A percentile compares a stretch with the other conserved stretches of the same genome.
Conservation (phyloP, 2,113 vertebrate species). For the Psettodes erumei region DNA sequence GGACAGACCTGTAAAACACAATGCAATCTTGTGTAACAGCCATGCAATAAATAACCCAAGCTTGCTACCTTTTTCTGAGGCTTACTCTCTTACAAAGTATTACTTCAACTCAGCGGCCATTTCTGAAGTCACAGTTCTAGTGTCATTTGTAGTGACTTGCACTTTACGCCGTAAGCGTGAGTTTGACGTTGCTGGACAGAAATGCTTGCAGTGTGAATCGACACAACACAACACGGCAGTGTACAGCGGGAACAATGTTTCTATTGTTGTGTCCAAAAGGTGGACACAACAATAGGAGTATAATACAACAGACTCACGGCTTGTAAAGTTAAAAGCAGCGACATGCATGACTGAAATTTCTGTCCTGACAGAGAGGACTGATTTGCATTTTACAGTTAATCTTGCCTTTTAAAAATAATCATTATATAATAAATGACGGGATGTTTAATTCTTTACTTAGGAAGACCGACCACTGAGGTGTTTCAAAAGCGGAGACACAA, state of each 20-base stretch:
- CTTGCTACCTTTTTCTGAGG: neutral
- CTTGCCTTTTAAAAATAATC: neutral
- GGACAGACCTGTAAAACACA: constrained; percentile 28
- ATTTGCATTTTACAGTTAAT: neutral
- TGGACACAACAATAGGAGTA: neutral
- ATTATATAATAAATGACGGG: neutral
- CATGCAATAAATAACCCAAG: constrained; percentile 18
- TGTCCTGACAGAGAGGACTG: neutral
- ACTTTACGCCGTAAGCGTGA: neutral
- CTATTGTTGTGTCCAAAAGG: neutral
- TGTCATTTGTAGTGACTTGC: constrained; percentile 5
- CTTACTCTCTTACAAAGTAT: constrained; percentile 12
- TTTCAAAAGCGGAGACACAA: neutral
- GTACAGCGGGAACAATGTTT: neutral
- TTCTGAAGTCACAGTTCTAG: constrained; percentile 1
- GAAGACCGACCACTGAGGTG: neutral
- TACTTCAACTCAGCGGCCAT: neutral
- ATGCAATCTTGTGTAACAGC: constrained; percentile 40
- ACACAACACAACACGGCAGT: neutral
- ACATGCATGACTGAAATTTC: neutral
- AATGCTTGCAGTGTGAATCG: neutral
- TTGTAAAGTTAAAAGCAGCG: neutral
- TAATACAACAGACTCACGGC: neutral
- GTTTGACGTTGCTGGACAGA: neutral
- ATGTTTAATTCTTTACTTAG: neutral